phyloP scores from a whole-genome alignment of 2,888 invertebrate genomes.

The Tholera decimalis region DNA sequence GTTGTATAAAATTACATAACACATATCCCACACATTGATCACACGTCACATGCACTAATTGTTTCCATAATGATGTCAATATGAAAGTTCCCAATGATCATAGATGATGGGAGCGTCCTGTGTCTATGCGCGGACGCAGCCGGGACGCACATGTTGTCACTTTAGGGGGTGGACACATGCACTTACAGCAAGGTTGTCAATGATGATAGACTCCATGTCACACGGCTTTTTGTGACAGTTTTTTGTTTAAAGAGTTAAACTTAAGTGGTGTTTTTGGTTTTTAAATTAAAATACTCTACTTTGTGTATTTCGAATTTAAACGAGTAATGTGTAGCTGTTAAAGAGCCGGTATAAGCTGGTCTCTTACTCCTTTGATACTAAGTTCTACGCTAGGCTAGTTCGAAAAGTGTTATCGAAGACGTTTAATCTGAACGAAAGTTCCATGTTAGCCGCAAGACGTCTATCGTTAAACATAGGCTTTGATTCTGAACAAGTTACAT shows the following conservation, averaged over 20 bases:
- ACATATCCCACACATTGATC: conserved; percentile 41
- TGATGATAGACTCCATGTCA: conserved; percentile 32
- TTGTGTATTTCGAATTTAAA: background rate
- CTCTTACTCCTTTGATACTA: background rate
- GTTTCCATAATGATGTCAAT: conserved; percentile 56
- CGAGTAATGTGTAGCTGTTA: background rate
- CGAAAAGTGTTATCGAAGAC: background rate
- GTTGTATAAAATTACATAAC: conserved; percentile 13
- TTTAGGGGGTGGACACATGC: conserved; percentile 83
- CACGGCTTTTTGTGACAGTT: conserved; percentile 23
- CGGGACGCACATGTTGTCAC: conserved; percentile 83
- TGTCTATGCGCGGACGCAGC: conserved; percentile 76
- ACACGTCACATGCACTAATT: conserved; percentile 56
- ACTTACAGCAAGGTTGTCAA: conserved; percentile 71
- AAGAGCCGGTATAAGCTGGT: background rate
- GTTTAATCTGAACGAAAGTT: too few species aligned
- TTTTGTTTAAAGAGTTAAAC: conserved; percentile 36
- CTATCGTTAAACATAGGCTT: conserved; percentile 7
- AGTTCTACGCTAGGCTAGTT: background rate
- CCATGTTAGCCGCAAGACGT: background rate
- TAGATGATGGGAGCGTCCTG: conserved; percentile 74
- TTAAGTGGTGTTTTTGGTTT: background rate
- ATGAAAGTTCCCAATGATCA: conserved; percentile 60
- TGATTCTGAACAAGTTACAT: conserved; percentile 17
- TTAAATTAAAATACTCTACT: background rate